A percentile compares a stretch with the other conserved stretches of the same genome.
Evolutionary conservation across 2,797 vertebrate genomes (phyloP).

Genomic region (Sebastiscus albofasciatus): DNA sequence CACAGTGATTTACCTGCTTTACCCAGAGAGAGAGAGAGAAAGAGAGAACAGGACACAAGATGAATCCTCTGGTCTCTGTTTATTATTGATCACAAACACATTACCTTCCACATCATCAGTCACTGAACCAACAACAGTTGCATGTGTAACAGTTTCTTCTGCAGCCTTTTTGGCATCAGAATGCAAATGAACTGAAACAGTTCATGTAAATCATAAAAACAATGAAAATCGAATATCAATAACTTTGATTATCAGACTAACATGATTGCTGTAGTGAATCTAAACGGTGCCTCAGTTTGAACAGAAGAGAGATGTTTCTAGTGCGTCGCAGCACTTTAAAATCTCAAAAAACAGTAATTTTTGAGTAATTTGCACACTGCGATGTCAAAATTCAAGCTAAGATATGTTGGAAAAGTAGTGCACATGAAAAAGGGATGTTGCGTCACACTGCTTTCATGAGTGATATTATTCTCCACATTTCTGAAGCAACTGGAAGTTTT

Average conservation of each 20-base stretch:
- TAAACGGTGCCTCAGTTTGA: neutral
- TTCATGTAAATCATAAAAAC: neutral
- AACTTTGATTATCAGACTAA: neutral
- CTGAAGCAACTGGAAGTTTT: neutral
- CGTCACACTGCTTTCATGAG: neutral
- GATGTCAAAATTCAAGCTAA: neutral
- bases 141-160: neutral
- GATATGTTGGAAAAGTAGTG: neutral
- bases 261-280: neutral
- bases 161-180: neutral
- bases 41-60: neutral
- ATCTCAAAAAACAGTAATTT: neutral
- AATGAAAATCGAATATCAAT: neutral
- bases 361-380: neutral
- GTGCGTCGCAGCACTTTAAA: neutral
- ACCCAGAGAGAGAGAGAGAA: neutral
- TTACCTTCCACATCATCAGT: slow-evolving; percentile 2
- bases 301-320: neutral
- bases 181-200: neutral
- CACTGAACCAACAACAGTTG: slow-evolving; percentile 7
- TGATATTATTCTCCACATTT: neutral
- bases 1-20: neutral
- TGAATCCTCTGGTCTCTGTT: slow-evolving; percentile 26
- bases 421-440: neutral
- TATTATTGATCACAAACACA: slow-evolving; percentile 51